Base-by-base conservation (phyloP, 1,140 invertebrate genomes). In the Ganaspis sp. region DNA sequence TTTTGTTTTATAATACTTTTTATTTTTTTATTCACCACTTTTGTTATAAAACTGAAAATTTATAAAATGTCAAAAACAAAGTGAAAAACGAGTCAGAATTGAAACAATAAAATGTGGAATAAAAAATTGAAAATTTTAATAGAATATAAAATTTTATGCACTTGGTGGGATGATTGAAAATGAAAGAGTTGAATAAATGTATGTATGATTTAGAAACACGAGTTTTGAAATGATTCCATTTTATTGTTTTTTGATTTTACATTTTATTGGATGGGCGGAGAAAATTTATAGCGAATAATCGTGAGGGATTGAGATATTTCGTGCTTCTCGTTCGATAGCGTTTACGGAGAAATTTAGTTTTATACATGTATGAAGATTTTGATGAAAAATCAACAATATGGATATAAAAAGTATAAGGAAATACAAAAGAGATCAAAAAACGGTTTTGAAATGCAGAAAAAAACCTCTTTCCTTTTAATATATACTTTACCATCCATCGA, bases 351-450 rank as follows among this genome's bases (percentile, higher is more conserved):
- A 64, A 64, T 29, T 64, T 23, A 15, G 23, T 15, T 64, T 29
- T 26, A 29, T 26, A 64, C 54, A 64, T 29, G 54, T 29, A 64
- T 64, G 26, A 64, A 29, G 21, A 29, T 64, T 64, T 64, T 29
- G 54, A 34, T 23, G 23, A 9, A 64, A 23, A 23, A 6, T 64
- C 23, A 64, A 40, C 12, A 9, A 40, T 40, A 40, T 40, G 38
- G 38, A 40, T 40, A 40, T 40, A 21, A 23, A 21, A 58, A 23
- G 9, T 58, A 2, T 23, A 9, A 9, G 53, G 19, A 58, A 12
- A 23, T 23, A 4, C 21, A 49, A 49, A 12, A 45, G n/a, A 45
- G 42, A 49, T 1, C 6, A 49, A 49, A 49, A 49, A 49, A 8
- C 15, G 12, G 1, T 12, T 15, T 45, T 45, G 1, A 45, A 15